Evolutionary conservation across 2,113 vertebrate genomes (phyloP).

Genomic region (Dinomys branickii): DNA sequence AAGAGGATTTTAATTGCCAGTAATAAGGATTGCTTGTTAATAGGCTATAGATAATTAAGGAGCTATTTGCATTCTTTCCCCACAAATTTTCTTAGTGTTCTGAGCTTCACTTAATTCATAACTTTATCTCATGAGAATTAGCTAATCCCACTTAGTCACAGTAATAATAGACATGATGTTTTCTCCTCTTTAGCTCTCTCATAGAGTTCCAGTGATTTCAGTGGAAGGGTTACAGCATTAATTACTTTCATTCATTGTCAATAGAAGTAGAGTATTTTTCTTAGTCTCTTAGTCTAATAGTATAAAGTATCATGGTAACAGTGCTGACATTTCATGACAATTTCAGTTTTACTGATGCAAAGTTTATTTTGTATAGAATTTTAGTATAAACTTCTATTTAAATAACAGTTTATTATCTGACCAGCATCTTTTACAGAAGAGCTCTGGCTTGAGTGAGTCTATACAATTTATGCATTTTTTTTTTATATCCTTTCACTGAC

Average conservation of each 20-base stretch:
- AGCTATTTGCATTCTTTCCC: constrained; percentile 93
- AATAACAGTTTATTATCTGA: constrained; percentile 16
- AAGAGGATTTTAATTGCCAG: constrained; percentile 95
- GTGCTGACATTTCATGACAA: neutral
- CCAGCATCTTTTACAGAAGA: neutral
- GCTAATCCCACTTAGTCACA: constrained; percentile 87
- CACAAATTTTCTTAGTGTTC: constrained; percentile 88
- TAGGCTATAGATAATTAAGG: constrained; percentile 94
- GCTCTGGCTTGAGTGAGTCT: neutral
- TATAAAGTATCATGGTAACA: constrained; percentile 45
- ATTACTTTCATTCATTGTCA: constrained; percentile 82
- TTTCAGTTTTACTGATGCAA: constrained; percentile 70
- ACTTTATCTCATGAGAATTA: constrained; percentile 88
- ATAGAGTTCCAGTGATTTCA: constrained; percentile 78
- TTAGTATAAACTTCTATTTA: constrained; percentile 51
- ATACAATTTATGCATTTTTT: neutral
- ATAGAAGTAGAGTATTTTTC: constrained; percentile 74
- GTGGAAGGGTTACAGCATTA: constrained; percentile 84
- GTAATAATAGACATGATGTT: constrained; percentile 83
- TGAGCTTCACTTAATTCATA: constrained; percentile 87
- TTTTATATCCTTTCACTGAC: neutral
- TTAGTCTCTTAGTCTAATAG: constrained; percentile 60
- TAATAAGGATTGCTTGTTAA: constrained; percentile 93
- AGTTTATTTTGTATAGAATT: constrained; percentile 56
- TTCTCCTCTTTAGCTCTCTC: constrained; percentile 77